A percentile compares a stretch with the other conserved stretches of the same genome.
phyloP scores from a whole-genome alignment of 2,113 vertebrate genomes.

The Prinia subflava region DNA sequence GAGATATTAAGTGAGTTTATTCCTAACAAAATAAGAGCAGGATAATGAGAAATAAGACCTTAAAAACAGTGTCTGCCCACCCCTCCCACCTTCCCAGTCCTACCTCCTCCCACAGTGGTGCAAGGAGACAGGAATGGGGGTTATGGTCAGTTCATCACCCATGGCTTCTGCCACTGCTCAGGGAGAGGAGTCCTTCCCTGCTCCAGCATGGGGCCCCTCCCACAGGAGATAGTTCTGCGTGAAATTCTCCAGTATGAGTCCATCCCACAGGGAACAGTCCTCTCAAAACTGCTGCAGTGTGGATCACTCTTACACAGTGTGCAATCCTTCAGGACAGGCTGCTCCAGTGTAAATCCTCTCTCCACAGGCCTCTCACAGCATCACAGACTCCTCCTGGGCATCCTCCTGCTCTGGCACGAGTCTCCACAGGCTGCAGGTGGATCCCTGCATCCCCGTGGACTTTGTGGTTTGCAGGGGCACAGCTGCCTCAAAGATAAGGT shows the following conservation, averaged over 20 bases:
- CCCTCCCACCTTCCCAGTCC: neutral
- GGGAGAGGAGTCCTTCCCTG: neutral
- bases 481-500: neutral
- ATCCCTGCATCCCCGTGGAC: neutral
- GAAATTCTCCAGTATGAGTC: neutral
- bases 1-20: neutral
- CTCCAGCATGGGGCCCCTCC: neutral
- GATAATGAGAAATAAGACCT: neutral
- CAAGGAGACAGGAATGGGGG: neutral
- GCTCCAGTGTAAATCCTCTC: neutral
- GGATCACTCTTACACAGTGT: neutral
- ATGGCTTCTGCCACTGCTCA: neutral
- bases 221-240: neutral
- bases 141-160: neutral
- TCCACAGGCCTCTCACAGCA: neutral
- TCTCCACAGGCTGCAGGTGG: neutral
- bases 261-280: neutral
- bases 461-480: fast-evolving
- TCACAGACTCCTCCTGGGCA: neutral
- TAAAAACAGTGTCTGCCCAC: neutral
- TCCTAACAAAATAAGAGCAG: neutral
- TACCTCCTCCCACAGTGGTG: fast-evolving
- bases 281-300: neutral
- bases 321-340: too few relatives aligned
- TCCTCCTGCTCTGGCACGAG: too few relatives aligned